phyloP scores from a whole-genome alignment of 2,113 vertebrate genomes.

The Mixornis gularis region DNA sequence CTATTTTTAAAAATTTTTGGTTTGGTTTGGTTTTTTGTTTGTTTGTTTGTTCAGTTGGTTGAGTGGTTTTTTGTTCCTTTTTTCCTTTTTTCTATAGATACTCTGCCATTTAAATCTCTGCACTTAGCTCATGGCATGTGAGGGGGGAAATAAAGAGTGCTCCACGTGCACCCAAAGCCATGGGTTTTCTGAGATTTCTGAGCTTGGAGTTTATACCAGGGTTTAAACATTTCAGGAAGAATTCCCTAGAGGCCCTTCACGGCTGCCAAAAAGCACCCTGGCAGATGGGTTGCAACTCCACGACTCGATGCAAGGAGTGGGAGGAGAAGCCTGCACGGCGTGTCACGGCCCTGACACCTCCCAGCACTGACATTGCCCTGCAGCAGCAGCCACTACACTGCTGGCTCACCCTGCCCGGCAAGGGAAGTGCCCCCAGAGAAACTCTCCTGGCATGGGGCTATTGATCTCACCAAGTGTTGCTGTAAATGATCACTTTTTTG shows the following conservation, averaged over 20 bases:
- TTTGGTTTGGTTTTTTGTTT: no score
- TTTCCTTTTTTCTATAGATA: not conserved
- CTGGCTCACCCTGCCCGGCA: not conserved
- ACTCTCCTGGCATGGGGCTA: not conserved
- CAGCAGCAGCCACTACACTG: not conserved
- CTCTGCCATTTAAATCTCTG: not conserved
- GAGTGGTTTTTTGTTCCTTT: not conserved
- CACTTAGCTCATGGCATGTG: not conserved
- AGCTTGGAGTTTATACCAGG: not conserved
- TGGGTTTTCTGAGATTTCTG: not conserved
- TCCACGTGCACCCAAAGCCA: not conserved
- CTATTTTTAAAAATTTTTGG: no score
- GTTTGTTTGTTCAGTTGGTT: not conserved
- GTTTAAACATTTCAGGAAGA: not conserved
- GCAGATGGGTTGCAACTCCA: not conserved
- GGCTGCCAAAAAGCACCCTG: slow-evolving; percentile 8
- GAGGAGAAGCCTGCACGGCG: not conserved
- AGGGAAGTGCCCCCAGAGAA: not conserved
- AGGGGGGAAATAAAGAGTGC: not conserved
- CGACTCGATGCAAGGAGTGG: not conserved
- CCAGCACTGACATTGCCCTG: not conserved
- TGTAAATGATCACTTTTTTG: not conserved
- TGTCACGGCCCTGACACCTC: not conserved
- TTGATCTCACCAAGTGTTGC: not conserved
- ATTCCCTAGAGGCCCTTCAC: not conserved